Conservation (phyloP, 2,797 vertebrate species). For the Danio tinwini region DNA sequence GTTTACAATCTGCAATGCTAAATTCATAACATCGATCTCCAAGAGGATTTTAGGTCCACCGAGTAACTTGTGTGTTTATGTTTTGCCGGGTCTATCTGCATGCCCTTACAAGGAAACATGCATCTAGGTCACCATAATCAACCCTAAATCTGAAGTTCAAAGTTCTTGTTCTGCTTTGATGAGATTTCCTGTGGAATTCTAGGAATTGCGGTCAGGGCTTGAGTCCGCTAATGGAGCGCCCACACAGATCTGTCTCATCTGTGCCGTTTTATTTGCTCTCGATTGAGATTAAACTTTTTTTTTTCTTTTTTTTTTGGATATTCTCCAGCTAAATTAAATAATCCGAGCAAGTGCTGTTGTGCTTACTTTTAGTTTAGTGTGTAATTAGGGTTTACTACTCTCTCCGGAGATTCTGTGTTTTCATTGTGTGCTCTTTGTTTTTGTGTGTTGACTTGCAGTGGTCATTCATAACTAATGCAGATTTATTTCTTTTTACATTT, state of each 20-base stretch:
- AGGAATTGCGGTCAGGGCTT: slow-evolving; percentile 41
- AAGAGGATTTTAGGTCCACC: background rate
- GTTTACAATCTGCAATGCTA: background rate
- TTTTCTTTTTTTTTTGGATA: background rate
- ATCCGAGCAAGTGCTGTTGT: background rate
- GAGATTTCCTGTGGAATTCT: slow-evolving; percentile 53
- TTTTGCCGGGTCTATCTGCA: slow-evolving; percentile 15
- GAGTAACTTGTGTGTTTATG: slow-evolving; percentile 14
- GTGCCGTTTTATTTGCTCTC: slow-evolving; percentile 4
- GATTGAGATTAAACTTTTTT: slow-evolving; percentile 21
- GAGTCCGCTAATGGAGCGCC: slow-evolving; percentile 23
- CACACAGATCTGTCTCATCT: slow-evolving; percentile 19
- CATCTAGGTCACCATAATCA: slow-evolving; percentile 50
- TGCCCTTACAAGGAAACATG: slow-evolving; percentile 40
- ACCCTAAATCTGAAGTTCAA: slow-evolving; percentile 47
- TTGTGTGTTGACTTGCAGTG: background rate
- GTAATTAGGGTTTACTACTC: background rate
- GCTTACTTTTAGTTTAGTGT: background rate
- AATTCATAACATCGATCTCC: background rate
- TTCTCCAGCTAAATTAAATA: background rate
- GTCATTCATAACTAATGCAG: background rate
- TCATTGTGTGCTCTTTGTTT: background rate
- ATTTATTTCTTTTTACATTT: background rate
- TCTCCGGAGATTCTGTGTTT: background rate
- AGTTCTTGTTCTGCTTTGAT: slow-evolving; percentile 44